Conservation (phyloP, 1,140 invertebrate genomes). For the Fopius arisanus region DNA sequence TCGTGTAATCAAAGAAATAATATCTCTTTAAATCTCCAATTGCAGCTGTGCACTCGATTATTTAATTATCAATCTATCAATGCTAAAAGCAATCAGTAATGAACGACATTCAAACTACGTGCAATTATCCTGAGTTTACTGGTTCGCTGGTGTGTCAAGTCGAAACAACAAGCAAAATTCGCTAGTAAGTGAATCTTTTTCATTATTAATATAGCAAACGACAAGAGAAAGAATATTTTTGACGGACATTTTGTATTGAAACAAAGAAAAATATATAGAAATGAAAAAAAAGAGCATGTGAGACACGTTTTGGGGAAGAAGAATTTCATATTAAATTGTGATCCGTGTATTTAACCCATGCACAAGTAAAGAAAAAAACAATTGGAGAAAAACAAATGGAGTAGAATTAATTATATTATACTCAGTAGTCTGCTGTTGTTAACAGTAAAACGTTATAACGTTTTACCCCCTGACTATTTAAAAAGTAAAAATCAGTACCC, state of each 20-base stretch:
- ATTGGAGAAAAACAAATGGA: conserved; percentile 31
- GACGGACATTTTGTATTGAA: conserved; percentile 31
- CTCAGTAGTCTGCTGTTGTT: conserved; percentile 53
- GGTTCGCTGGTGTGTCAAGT: neutral
- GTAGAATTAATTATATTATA: conserved; percentile 36
- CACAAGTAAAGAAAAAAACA: conserved; percentile 28
- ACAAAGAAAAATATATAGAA: conserved; percentile 7
- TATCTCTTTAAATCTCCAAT: neutral
- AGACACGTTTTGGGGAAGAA: conserved; percentile 38
- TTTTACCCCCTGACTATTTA: neutral
- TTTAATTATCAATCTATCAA: neutral
- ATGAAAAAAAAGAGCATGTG: conserved; percentile 28
- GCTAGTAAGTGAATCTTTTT: conserved; percentile 27
- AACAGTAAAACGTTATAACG: conserved; percentile 45
- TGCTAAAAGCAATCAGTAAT: neutral
- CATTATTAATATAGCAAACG: conserved; percentile 27
- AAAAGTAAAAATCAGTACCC: conserved; percentile 14
- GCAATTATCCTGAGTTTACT: neutral
- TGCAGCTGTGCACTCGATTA: neutral
- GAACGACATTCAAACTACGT: neutral
- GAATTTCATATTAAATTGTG: conserved; percentile 44
- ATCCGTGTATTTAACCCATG: conserved; percentile 47
- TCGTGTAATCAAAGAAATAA: neutral
- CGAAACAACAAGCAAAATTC: conserved; percentile 11
- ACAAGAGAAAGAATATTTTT: conserved; percentile 32